Percentiles rank a stretch among this genome's conserved stretches.
Evolutionary conservation across 1,140 invertebrate species (phyloP).

Genomic region (Ctenoplectra terminalis): DNA sequence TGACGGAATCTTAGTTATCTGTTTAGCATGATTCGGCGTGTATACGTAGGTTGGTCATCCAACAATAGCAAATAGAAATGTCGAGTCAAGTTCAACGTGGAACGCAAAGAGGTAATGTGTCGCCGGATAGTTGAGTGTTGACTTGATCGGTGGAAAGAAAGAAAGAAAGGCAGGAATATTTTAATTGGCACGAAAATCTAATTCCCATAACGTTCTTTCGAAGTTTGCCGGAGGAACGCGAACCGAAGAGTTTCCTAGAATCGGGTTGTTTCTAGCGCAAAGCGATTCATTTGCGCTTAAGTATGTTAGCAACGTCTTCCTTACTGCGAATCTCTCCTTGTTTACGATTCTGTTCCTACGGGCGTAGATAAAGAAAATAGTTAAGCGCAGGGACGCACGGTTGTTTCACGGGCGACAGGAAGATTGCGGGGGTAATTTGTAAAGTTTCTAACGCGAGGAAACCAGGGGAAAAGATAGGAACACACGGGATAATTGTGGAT

Average conservation of each 20-base stretch:
- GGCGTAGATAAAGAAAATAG: constrained; percentile 27
- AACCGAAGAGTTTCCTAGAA: neutral
- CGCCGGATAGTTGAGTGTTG: too few relatives aligned
- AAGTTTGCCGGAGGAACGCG: neutral
- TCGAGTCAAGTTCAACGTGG: too few relatives aligned
- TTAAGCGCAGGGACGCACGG: constrained; percentile 4
- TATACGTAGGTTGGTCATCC: too few relatives aligned
- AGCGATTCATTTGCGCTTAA: constrained; percentile 40
- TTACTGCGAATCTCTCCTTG: neutral
- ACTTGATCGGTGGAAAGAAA: neutral
- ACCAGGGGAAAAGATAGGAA: neutral
- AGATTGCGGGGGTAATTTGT: constrained; percentile 33
- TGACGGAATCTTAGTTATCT: too few relatives aligned
- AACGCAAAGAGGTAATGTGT: too few relatives aligned
- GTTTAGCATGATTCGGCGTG: too few relatives aligned
- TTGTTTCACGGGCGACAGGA: constrained; percentile 9
- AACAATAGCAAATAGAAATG: too few relatives aligned
- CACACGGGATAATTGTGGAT: constrained; percentile 18
- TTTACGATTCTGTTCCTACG: constrained; percentile 15
- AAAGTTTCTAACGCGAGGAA: constrained; percentile 32
- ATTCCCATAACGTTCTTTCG: neutral
- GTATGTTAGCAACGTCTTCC: constrained; percentile 11
- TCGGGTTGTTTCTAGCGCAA: constrained; percentile 16
- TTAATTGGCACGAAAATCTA: neutral
- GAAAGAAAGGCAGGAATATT: neutral